These are phyloP conservation scores for Hexactinellida sp. DNA, from an alignment of 37 sponge, comb jelly and placozoan species.

Conservation along the genomic window DNA sequence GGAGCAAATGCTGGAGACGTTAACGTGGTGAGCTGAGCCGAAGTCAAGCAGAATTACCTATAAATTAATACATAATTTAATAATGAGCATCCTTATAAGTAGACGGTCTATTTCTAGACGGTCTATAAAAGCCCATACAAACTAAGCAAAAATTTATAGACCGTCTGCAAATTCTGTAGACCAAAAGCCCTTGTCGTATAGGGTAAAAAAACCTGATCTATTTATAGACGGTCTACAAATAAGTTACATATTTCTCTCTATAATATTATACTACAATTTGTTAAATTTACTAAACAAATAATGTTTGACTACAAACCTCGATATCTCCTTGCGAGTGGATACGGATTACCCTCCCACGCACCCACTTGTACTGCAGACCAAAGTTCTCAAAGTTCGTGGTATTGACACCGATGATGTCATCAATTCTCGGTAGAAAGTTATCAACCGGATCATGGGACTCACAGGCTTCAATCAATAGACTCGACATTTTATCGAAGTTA, in stretches of 20 bases:
- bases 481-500: not conserved
- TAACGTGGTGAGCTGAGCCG: not conserved
- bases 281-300: not conserved
- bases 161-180: no score
- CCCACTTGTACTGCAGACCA: conserved; percentile 1
- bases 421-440: not conserved
- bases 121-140: no score
- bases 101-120: no score
- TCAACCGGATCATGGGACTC: not conserved
- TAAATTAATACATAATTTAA: no score
- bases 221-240: not conserved
- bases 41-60: not conserved
- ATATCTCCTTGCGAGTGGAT: not conserved
- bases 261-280: not conserved
- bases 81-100: no score
- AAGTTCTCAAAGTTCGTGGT: not conserved
- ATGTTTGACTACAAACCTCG: not conserved
- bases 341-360: not conserved
- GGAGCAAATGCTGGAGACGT: not conserved
- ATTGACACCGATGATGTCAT: conserved; percentile 4
- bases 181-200: no score
- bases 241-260: no score
- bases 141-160: no score
- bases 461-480: not conserved
- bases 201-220: no score